Conservation (phyloP, 2,888 invertebrate genomes). For the Scaeva pyrastri region DNA sequence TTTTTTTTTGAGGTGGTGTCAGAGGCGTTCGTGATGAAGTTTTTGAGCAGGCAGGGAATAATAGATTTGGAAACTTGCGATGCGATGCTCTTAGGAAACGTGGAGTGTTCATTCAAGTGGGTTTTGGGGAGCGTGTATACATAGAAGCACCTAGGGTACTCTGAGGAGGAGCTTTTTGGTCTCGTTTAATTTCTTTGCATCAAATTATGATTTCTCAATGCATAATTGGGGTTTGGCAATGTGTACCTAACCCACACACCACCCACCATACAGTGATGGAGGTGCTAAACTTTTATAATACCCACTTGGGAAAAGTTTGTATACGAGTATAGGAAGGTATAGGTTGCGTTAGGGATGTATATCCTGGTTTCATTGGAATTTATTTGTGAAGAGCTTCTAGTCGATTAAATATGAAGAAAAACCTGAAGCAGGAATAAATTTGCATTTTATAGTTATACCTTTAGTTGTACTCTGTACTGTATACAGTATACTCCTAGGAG, state of each 20-base stretch:
- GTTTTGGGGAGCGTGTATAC: not conserved
- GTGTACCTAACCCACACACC: no score
- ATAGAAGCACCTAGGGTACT: not conserved
- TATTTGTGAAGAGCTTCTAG: slow-evolving; percentile 9
- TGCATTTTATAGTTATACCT: not conserved
- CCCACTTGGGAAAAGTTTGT: slow-evolving; percentile 23
- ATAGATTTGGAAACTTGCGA: not conserved
- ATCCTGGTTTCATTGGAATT: slow-evolving; percentile 17
- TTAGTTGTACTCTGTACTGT: no score
- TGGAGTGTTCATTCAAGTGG: slow-evolving; percentile 27
- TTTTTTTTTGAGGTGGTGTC: slow-evolving; percentile 29
- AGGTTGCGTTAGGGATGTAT: not conserved
- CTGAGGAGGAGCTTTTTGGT: not conserved
- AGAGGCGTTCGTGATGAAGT: slow-evolving; percentile 24
- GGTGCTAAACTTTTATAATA: slow-evolving; percentile 37
- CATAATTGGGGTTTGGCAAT: slow-evolving; percentile 23
- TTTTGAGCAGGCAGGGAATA: not conserved
- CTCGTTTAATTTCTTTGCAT: slow-evolving; percentile 10
- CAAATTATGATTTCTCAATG: slow-evolving; percentile 58
- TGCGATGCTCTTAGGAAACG: not conserved
- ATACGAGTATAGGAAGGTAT: not conserved
- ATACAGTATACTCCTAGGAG: no score
- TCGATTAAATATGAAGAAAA: slow-evolving; percentile 2
- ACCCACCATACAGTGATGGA: not conserved
- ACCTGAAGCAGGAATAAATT: slow-evolving; percentile 1